Percentiles rank a stretch among this genome's conserved stretches.
phyloP scores from a whole-genome alignment of 2,888 invertebrate genomes.

The Camponotus fellah region DNA sequence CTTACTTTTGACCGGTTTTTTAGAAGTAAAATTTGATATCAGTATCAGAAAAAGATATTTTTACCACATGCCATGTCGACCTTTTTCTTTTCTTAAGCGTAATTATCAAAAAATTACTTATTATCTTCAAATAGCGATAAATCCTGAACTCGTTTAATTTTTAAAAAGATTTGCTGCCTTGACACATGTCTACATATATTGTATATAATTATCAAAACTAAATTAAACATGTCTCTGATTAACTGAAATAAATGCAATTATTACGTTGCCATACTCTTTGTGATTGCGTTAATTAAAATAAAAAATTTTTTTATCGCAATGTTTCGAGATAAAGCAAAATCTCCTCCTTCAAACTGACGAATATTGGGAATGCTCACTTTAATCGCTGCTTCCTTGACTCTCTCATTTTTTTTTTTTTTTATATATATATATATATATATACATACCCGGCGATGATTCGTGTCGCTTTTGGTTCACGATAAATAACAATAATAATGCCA shows the following conservation, averaged over 20 bases:
- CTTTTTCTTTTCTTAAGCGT: not conserved
- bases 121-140: not conserved
- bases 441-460: not conserved
- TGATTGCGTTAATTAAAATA: no score
- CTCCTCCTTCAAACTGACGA: not conserved
- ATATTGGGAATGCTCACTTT: not conserved
- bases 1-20: slow-evolving; percentile 53
- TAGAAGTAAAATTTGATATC: not conserved
- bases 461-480: not conserved
- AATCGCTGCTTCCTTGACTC: not conserved
- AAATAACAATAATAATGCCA: not conserved
- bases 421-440: no score
- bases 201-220: not conserved
- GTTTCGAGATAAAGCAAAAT: no score
- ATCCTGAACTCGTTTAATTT: not conserved
- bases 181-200: not conserved
- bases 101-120: not conserved
- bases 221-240: not conserved
- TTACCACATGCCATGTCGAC: not conserved
- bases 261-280: not conserved
- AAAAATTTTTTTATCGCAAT: not conserved
- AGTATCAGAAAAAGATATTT: not conserved
- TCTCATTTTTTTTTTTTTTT: not conserved
- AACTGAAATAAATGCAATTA: not conserved
- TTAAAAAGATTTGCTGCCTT: not conserved